These are phyloP conservation scores for Linyphia triangularis DNA, from an alignment of 2,888 invertebrate species.

Conservation along the genomic window DNA sequence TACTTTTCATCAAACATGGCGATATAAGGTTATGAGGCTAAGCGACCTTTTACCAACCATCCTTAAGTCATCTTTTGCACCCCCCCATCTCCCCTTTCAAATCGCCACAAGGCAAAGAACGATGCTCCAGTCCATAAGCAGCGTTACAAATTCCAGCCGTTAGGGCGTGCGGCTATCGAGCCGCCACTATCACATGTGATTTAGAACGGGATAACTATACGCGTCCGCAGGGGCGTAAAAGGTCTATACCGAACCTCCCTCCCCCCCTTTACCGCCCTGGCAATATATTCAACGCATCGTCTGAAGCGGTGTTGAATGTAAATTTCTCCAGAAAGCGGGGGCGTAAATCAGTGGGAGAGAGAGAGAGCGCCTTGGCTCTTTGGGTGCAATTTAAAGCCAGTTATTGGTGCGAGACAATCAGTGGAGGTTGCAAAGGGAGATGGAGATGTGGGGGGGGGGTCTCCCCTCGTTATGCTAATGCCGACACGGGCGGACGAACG, in stretches of 20 bases:
- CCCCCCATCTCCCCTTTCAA: neutral
- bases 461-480: conserved; percentile 74
- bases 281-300: conserved; percentile 56
- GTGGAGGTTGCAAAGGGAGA: conserved; percentile 8
- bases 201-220: conserved; percentile 47
- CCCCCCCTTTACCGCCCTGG: neutral
- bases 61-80: too few species aligned
- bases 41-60: too few species aligned
- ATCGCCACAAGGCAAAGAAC: neutral
- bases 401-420: conserved; percentile 75
- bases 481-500: conserved; percentile 68
- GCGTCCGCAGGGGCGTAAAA: conserved; percentile 35
- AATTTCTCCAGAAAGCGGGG: conserved; percentile 57
- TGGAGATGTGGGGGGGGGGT: neutral
- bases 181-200: conserved; percentile 64
- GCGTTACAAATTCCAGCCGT: conserved; percentile 59
- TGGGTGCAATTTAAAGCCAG: conserved; percentile 73
- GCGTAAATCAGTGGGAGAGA: conserved; percentile 74
- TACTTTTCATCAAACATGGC: too few species aligned
- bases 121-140: conserved; percentile 1
- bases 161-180: conserved; percentile 50
- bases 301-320: conserved; percentile 68
- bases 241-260: neutral
- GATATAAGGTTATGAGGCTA: too few species aligned
- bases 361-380: conserved; percentile 40